phyloP scores from a whole-genome alignment of 2,888 invertebrate genomes.

The Aethes cnicana region DNA sequence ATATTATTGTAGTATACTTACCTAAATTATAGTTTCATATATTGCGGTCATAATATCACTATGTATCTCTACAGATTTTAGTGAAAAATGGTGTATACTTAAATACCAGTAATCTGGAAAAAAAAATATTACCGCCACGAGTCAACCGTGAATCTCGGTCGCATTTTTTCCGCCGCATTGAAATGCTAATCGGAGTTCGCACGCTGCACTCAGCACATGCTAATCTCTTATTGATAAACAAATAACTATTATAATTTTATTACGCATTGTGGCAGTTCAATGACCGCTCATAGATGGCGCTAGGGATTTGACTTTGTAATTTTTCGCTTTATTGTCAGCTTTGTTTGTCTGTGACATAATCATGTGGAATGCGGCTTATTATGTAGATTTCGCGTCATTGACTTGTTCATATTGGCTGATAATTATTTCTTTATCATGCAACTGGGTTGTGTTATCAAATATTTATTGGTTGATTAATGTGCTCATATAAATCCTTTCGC shows the following conservation, averaged over 20 bases:
- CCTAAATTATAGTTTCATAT: no score
- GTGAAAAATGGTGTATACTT: no score
- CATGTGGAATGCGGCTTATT: conserved; percentile 20
- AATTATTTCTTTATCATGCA: background rate
- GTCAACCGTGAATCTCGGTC: background rate
- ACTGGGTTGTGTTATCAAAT: background rate
- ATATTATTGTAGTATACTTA: no score
- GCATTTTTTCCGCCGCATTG: conserved; percentile 40
- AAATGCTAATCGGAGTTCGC: conserved; percentile 61
- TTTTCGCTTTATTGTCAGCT: conserved; percentile 54
- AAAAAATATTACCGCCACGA: no score
- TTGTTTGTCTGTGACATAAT: conserved; percentile 28
- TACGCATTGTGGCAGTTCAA: conserved; percentile 55
- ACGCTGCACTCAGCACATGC: conserved; percentile 71
- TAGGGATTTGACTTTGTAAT: conserved; percentile 67
- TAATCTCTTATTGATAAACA: conserved; percentile 77
- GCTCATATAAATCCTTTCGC: background rate
- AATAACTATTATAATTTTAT: conserved; percentile 77
- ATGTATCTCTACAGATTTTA: no score
- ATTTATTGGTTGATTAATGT: background rate
- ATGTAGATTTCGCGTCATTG: conserved; percentile 22
- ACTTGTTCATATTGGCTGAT: conserved; percentile 14
- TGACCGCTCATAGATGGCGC: conserved; percentile 48
- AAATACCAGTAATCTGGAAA: no score
- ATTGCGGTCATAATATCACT: no score